Conservation (phyloP, 2,797 vertebrate species). For the Brachyalestes nurse region DNA sequence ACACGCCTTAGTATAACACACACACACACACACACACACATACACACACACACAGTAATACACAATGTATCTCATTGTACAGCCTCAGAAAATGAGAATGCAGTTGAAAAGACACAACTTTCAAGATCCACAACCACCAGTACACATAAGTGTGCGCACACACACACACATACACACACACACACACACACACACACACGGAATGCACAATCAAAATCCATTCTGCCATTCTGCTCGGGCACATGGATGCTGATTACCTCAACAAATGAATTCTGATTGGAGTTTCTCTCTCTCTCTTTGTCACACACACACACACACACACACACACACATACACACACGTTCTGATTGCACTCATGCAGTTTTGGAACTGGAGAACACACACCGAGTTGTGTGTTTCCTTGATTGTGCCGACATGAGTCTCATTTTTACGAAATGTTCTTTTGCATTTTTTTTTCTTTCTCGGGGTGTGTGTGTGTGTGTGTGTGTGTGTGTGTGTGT, state of each 20-base stretch:
- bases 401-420: constrained; percentile 64
- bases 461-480: constrained; percentile 39
- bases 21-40: constrained; percentile 48
- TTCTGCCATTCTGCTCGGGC: constrained; percentile 36
- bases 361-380: constrained; percentile 62
- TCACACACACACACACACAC: constrained; percentile 44
- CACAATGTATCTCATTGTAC: constrained; percentile 31
- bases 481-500: constrained; percentile 43
- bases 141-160: neutral
- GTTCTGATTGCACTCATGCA: constrained; percentile 67
- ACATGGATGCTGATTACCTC: constrained; percentile 52
- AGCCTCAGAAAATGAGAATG: constrained; percentile 41
- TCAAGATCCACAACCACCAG: constrained; percentile 14
- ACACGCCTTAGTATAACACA: constrained; percentile 45
- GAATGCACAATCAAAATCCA: constrained; percentile 50
- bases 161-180: constrained; percentile 9
- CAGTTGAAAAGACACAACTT: constrained; percentile 48
- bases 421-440: constrained; percentile 36
- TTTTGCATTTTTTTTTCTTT: constrained; percentile 27
- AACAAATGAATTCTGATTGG: constrained; percentile 52
- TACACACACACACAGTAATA: constrained; percentile 43
- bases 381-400: constrained; percentile 40
- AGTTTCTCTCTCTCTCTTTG: constrained; percentile 48
- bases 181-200: neutral
- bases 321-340: constrained; percentile 57